These are phyloP conservation scores for Drosophila lowei DNA, from an alignment of 1,140 invertebrate genomes.

Conservation along the genomic window DNA sequence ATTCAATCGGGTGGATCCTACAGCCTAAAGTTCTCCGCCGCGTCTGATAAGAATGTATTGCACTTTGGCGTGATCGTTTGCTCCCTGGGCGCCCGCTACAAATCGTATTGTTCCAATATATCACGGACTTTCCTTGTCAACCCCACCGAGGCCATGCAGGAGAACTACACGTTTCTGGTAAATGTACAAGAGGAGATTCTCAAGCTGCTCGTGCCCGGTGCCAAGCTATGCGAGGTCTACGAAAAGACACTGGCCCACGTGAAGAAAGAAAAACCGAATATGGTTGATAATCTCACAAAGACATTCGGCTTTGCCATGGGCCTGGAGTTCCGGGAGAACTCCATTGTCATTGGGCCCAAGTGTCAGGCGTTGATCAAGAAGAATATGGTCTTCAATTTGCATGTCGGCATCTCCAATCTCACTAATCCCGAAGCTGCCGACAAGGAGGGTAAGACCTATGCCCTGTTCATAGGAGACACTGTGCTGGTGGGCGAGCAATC, in stretches of 20 bases:
- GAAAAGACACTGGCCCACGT: conserved; percentile 92
- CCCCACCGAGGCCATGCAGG: conserved; percentile 91
- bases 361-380: conserved; percentile 92
- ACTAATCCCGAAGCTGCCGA: conserved; percentile 92
- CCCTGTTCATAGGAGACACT: conserved; percentile 98
- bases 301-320: conserved; percentile 98
- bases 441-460: conserved; percentile 94
- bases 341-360: conserved; percentile 95
- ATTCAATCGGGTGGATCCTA: conserved; percentile 99
- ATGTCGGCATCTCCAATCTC: conserved; percentile 96
- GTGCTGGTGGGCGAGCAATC: conserved; percentile 94
- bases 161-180: conserved; percentile 96
- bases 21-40: conserved; percentile 97
- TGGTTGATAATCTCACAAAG: conserved; percentile 97
- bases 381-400: conserved; percentile 98
- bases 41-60: conserved; percentile 95
- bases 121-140: conserved; percentile 98
- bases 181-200: conserved; percentile 96
- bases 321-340: conserved; percentile 98
- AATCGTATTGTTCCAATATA: conserved; percentile 99
- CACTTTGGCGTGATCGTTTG: conserved; percentile 99
- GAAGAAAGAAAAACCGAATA: conserved; percentile 93
- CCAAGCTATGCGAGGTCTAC: conserved; percentile 95
- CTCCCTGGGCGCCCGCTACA: conserved; percentile 96
- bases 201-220: conserved; percentile 92